phyloP scores from a whole-genome alignment of 1,140 invertebrate species.

The Cotesia typhae region DNA sequence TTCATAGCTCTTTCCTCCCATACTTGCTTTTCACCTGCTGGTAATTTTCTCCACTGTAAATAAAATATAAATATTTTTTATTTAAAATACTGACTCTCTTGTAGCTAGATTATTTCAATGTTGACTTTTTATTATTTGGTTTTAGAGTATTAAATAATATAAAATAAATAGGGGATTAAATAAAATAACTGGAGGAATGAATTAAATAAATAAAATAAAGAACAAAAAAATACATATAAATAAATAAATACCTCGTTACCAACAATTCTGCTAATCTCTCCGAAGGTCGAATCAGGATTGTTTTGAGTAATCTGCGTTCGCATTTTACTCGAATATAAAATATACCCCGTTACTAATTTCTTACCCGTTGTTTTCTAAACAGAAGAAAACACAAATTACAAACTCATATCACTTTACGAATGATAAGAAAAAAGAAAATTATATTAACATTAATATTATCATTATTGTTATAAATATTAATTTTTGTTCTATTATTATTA shows the following conservation, averaged over 20 bases:
- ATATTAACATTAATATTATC: not conserved
- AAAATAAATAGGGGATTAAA: conserved; percentile 30
- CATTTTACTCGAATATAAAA: conserved; percentile 97
- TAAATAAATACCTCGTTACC: conserved; percentile 82
- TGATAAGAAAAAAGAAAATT: conserved; percentile 21
- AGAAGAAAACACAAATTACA: conserved; percentile 63
- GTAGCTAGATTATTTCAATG: not conserved
- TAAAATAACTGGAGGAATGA: conserved; percentile 38
- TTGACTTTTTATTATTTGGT: not conserved
- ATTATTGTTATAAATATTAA: too few relatives aligned
- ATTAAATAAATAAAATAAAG: conserved; percentile 44
- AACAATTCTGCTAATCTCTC: conserved; percentile 96
- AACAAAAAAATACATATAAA: conserved; percentile 42
- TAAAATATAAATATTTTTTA: conserved; percentile 17
- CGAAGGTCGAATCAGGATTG: conserved; percentile 95
- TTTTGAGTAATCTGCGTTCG: conserved; percentile 86
- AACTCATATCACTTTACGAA: conserved; percentile 31
- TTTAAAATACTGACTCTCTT: not conserved
- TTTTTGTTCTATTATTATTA: not conserved
- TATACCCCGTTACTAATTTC: conserved; percentile 96
- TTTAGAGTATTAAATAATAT: conserved; percentile 17
- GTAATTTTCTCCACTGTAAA: conserved; percentile 88
- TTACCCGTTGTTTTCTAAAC: conserved; percentile 79
- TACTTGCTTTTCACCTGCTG: conserved; percentile 85
- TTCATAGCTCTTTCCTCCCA: conserved; percentile 92